These are phyloP conservation scores for Drosophila melanosoma DNA, from an alignment of 2,888 invertebrate genomes.

Conservation along the genomic window DNA sequence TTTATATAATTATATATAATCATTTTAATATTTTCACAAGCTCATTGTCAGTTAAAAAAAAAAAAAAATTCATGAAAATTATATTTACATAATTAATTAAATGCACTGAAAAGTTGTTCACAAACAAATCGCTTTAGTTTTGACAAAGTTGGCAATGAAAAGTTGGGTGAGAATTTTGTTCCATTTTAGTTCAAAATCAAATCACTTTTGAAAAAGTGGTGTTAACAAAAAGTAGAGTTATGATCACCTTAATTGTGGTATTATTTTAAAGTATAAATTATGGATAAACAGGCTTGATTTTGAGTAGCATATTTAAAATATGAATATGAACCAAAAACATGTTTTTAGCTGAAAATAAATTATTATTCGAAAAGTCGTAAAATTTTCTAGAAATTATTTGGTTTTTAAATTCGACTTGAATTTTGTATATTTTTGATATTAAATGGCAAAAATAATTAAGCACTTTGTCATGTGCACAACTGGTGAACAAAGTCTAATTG, in stretches of 20 bases:
- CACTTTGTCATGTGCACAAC: conserved; percentile 4
- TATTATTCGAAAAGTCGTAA: not conserved
- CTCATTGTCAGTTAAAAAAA: not conserved
- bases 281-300: no score
- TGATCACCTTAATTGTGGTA: not conserved
- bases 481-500: conserved; percentile 67
- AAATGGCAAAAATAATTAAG: conserved; percentile 23
- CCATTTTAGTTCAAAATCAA: not conserved
- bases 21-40: not conserved
- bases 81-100: not conserved
- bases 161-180: not conserved
- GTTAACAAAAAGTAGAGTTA: no score
- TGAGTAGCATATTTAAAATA: not conserved
- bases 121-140: not conserved
- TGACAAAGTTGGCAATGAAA: no score
- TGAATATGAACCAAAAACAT: not conserved
- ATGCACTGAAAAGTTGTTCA: not conserved
- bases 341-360: not conserved
- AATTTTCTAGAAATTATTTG: not conserved
- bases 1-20: not conserved
- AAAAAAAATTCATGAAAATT: not conserved
- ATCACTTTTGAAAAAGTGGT: no score
- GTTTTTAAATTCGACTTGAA: not conserved
- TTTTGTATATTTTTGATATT: conserved; percentile 12
- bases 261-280: not conserved